phyloP scores from a whole-genome alignment of 2,113 vertebrate genomes.

The Platysternon megacephalum region DNA sequence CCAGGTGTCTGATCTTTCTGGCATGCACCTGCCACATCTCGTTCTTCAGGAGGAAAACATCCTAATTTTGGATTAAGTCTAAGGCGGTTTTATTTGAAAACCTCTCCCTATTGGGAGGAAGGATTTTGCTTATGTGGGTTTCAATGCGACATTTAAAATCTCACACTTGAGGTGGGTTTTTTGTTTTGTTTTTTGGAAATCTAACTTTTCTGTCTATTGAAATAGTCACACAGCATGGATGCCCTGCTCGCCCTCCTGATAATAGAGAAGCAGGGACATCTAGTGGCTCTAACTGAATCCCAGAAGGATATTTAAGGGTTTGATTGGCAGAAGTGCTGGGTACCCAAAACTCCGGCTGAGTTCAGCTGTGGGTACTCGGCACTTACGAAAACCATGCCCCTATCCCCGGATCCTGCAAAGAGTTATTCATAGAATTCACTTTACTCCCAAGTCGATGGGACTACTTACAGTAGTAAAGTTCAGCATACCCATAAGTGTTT shows the following conservation, averaged over 20 bases:
- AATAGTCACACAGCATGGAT: not conserved
- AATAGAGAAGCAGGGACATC: not conserved
- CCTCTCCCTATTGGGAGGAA: not conserved
- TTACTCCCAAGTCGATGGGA: not conserved
- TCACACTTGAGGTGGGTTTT: not conserved
- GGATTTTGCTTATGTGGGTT: not conserved
- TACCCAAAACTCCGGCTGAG: not conserved
- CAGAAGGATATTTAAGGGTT: not conserved
- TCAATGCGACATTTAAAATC: not conserved
- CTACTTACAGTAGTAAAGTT: not conserved
- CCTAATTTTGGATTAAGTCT: not conserved
- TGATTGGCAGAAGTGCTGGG: not conserved
- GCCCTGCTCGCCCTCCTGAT: not conserved
- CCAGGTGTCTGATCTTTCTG: not conserved
- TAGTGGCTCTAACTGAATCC: not conserved
- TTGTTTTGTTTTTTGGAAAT: not conserved
- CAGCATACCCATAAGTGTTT: not conserved
- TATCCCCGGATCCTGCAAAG: not conserved
- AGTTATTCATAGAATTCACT: not conserved
- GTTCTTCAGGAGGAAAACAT: not conserved
- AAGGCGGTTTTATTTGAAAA: not conserved
- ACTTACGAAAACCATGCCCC: not conserved
- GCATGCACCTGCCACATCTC: not conserved
- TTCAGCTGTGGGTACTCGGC: not conserved
- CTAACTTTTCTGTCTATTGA: not conserved